Evolutionary conservation across 2,113 vertebrate genomes (phyloP), one percentile per base, ranked within the genome.

Genomic region (Anarhynchus alexandrinus): DNA sequence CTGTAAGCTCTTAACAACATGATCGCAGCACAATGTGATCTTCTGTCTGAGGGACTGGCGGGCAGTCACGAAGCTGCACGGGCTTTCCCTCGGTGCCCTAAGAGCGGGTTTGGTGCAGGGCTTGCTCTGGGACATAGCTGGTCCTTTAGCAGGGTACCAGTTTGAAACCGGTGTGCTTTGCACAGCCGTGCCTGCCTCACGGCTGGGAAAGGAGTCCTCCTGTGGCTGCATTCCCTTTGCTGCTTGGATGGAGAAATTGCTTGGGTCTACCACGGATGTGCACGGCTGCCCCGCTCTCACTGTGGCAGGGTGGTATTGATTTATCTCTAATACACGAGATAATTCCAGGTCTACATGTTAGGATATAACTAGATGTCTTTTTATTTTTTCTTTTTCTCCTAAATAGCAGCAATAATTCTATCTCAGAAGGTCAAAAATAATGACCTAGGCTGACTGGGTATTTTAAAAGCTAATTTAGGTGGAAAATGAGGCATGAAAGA

Each of bases 381-480:
- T 16, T 32, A n/a, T n/a, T 36, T 26, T 10, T n/a, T 6, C 1
- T 0, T 13, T 15, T 4, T 7, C 17, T 18, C n/a, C 29, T 40
- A 57, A 92, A 51, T 64, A 64, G 30, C 4, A 5, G 45, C 26
- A 49, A n/a, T 94, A 80, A 61, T 87, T 84, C 25, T 43, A 0
- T 89, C 32, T 89, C 32, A 27, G 52, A 57, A 69, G 49, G 42
- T 95, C 29, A 91, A 40, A 95, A 95, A 85, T 94, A 92, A 88
- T 62, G 10, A 62, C 61, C 11, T 79, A 49, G 45, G 12, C 52
- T 87, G 77, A 62, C 58, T 73, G 51, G 45, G 16, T 83, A 27
- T 94, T 95, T 95, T 91, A 78, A 84, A 90, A 96, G 36, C 38
- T 94, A 84, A 84, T 88, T 59, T 84, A 88, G 51, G 22, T 34